Conservation (phyloP, 92 coral and sea anemone species). For the Zoanthus gigantus region DNA sequence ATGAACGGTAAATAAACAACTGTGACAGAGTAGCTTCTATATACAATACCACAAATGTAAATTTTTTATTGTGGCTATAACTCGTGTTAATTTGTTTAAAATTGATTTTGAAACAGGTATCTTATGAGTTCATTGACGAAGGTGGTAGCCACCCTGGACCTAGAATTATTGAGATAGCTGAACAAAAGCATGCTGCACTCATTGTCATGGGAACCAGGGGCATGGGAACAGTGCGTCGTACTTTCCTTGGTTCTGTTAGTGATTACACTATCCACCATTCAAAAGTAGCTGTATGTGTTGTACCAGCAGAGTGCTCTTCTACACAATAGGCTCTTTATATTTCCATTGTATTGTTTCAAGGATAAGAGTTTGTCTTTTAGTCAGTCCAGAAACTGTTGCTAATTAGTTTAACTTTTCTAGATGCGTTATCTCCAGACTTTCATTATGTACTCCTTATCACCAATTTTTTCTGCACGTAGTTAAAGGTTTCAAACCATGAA, state of each 20-base stretch:
- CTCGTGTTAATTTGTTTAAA: background rate
- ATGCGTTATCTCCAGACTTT: too few species aligned
- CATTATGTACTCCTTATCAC: too few species aligned
- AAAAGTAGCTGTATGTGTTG: constrained; percentile 26
- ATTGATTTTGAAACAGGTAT: constrained; percentile 21
- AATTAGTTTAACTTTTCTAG: too few species aligned
- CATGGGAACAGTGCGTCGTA: constrained; percentile 12
- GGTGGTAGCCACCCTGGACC: constrained; percentile 14
- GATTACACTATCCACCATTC: constrained; percentile 31
- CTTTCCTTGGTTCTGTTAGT: constrained; percentile 35
- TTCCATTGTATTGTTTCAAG: too few species aligned
- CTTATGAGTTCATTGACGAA: constrained; percentile 8
- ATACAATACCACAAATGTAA: constrained; percentile 14
- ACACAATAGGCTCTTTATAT: too few species aligned
- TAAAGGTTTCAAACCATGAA: too few species aligned
- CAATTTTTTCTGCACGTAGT: too few species aligned
- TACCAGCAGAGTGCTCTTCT: background rate
- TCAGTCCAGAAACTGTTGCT: too few species aligned
- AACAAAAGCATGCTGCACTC: constrained; percentile 1
- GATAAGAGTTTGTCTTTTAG: too few species aligned
- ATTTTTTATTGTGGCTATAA: background rate
- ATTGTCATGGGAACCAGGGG: constrained; percentile 40
- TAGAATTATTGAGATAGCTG: background rate
- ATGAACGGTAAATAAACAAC: constrained; percentile 35
- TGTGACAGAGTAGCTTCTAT: constrained; percentile 1